Evolutionary conservation across 1,140 invertebrate genomes (phyloP).

Genomic region (Drosophila guanche): DNA sequence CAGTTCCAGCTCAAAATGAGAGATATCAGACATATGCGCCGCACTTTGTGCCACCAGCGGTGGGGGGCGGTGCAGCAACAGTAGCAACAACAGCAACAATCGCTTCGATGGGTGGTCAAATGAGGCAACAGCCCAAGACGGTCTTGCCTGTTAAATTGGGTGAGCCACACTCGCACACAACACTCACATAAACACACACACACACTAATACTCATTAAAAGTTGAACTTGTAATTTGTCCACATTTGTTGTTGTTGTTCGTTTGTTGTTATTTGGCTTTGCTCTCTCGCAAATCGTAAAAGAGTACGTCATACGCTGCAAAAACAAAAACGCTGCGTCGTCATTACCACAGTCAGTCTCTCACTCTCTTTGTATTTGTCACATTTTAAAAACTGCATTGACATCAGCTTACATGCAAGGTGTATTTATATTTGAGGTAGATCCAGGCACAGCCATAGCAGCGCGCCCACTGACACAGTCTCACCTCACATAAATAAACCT

Average conservation of each 20-base stretch:
- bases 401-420: no score
- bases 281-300: conserved; percentile 39
- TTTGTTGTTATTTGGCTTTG: conserved; percentile 50
- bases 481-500: no score
- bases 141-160: conserved; percentile 76
- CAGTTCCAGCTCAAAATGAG: conserved; percentile 45
- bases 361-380: no score
- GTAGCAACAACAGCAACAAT: conserved; percentile 31
- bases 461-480: no score
- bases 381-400: no score
- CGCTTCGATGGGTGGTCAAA: conserved; percentile 51
- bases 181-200: conserved; percentile 7
- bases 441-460: no score
- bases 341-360: no score
- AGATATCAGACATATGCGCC: conserved; percentile 69
- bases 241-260: conserved; percentile 57
- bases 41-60: conserved; percentile 54
- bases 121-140: conserved; percentile 73
- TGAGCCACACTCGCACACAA: conserved; percentile 64
- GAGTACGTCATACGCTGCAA: conserved; percentile 2
- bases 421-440: no score
- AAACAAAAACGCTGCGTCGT: not conserved
- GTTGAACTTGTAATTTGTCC: conserved; percentile 38
- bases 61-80: conserved; percentile 32
- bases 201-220: conserved; percentile 24